Base-by-base conservation (phyloP, 2,113 vertebrate genomes). In the Ovibos moschatus region DNA sequence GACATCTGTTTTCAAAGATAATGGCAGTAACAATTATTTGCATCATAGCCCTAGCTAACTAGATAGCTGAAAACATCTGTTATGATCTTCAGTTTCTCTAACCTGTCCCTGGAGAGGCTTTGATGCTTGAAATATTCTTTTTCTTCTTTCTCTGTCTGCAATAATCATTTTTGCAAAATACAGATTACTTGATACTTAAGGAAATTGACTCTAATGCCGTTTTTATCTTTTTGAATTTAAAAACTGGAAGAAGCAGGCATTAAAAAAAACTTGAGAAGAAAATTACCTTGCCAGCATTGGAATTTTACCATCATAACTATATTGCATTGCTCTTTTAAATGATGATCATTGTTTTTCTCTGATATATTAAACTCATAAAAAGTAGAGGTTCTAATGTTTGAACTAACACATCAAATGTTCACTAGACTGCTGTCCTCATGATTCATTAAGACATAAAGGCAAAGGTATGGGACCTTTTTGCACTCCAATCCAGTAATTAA, bases 1-100 rank as follows among this genome's bases (percentile, higher is more conserved):
- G 97, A 98, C 96, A 98, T 97, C 98, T 99, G 98, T 97, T 96
- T 98, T 98, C 96, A 98, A 98, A 98, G 97, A 98, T 98, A 98
- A 99, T 98, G 97, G 91, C 92, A 97, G 90, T 96, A 98, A 98
- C 97, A 98, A 98, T 99, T 99, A 98, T 98, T 98, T 99, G 98
- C 98, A 98, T 98, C 97, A 97, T 85, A 98, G 93, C 97, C 97
- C 30, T 0, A 97, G 55, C 97, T 97, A 98, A 98, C 88, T 95
- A 97, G 96, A 97, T 98, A 97, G 94, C 94, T 97, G 76, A 97
- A 98, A 99, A 98, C 97, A 98, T 97, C 97, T 98, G 98, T 85
- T 98, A 88, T 87, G 85, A 98, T 97, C 95, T 98, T 97, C 90
- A 96, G n/a, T 93, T 94, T 97, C 91, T 89, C 74, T 97, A 98